Evolutionary conservation across 35 echinoderm and acorn worm species (phyloP).

Genomic region (Apostichopus californicus): DNA sequence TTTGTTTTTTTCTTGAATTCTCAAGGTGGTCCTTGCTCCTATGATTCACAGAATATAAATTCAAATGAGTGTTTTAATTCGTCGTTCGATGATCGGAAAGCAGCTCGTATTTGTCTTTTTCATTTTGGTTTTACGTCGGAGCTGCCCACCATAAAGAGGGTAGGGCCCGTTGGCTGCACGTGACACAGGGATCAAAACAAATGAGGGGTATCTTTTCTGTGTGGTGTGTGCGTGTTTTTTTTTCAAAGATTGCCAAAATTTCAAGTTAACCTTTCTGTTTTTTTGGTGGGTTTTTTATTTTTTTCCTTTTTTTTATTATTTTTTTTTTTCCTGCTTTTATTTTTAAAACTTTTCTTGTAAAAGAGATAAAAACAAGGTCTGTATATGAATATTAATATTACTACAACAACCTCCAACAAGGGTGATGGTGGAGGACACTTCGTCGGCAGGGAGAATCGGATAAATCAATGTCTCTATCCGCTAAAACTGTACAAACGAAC

Average conservation of each 20-base stretch:
- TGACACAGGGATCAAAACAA: too few species aligned
- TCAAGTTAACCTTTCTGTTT: background rate
- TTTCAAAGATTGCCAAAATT: too few species aligned
- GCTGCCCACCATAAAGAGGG: background rate
- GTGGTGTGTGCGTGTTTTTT: too few species aligned
- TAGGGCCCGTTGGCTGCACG: background rate
- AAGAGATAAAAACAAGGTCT: background rate
- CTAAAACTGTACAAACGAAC: background rate
- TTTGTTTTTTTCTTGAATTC: too few species aligned
- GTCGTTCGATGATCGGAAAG: background rate
- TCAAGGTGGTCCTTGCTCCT: background rate
- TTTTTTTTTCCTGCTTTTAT: background rate
- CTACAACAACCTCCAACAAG: conserved; percentile 17
- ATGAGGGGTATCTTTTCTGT: too few species aligned
- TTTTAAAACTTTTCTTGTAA: too few species aligned
- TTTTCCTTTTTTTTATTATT: background rate
- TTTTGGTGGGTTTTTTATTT: background rate
- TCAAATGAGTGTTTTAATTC: background rate
- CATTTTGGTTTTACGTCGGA: background rate
- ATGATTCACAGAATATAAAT: background rate
- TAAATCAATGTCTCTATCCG: background rate
- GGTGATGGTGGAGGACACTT: background rate
- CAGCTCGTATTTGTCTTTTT: conserved; percentile 47
- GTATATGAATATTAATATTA: background rate
- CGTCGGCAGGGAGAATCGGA: conserved; percentile 33